Evolutionary conservation across 2,797 vertebrate species (phyloP), one percentile per base, ranked within the genome.

Genomic region (Spea hammondii): DNA sequence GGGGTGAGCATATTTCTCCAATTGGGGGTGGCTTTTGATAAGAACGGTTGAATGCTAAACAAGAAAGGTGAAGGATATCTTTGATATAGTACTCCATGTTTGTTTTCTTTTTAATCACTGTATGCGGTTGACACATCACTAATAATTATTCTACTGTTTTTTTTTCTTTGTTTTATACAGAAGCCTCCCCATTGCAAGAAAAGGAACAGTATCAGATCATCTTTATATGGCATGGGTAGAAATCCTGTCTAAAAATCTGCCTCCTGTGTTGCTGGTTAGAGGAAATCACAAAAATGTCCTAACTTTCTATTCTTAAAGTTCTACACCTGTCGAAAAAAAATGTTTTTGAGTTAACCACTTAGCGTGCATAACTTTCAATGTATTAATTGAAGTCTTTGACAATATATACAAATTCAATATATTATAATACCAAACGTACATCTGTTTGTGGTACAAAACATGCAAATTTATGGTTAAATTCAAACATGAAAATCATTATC

Each of bases 201-300:
- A 99, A 88, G 96, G 90, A 84, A 89, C 93, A 0, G 89, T 99
- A 74, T 97, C 97, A 2, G 96, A 98, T 80, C 92, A 94, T 86
- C 92, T 99, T 75, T 99, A 99, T 83, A 95, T 99, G 97, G 93
- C 96, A 80, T 99, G 98, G 98, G 84, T 99, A 87, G 98, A 99
- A 87, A 88, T 91, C 60, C 93, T 99, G 82, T 95, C 96, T 0
- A 95, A 94, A 86, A 95, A 98, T 84, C 95, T 99, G 64, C 97
- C 98, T 84, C 96, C 98, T 44, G 89, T 93, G 60, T 79, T 99
- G 83, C 91, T 99, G 84, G 93, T 99, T 76, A 93, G 98, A 89
- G 98, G 98, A 82, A 99, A 99, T 88, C 98, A 99, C 91, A 96
- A 96, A 93, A 99, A 95, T 5, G 97, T 99, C 65, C 91, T 99